These are phyloP conservation scores for Chrysolina oricalcia DNA, from an alignment of 2,888 invertebrate genomes.

Conservation along the genomic window DNA sequence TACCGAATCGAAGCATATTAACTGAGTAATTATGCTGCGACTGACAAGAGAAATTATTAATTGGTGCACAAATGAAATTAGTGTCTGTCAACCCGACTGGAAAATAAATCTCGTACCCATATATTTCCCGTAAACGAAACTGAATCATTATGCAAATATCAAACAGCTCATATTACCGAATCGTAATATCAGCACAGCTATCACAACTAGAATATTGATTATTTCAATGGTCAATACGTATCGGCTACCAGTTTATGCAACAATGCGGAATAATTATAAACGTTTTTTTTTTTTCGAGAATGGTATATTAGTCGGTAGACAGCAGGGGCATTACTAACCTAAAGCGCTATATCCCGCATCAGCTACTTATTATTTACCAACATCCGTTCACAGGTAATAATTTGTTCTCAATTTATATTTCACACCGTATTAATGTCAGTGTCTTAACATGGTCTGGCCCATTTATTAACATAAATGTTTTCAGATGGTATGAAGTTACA, in stretches of 20 bases:
- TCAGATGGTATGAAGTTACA: background rate
- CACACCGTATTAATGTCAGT: background rate
- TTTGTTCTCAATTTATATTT: background rate
- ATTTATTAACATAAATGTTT: background rate
- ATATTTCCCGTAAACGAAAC: conserved; percentile 25
- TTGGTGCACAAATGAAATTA: conserved; percentile 29
- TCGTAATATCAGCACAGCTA: background rate
- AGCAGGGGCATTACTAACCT: conserved; percentile 8
- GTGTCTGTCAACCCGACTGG: conserved; percentile 18
- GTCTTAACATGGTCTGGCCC: background rate
- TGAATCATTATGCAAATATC: conserved; percentile 27
- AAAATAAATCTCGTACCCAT: background rate
- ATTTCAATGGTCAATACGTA: conserved; percentile 18
- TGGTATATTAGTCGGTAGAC: background rate
- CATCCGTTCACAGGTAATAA: conserved; percentile 13
- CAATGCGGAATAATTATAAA: conserved; percentile 14
- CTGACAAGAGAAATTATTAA: conserved; percentile 25
- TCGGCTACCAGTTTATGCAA: conserved; percentile 20
- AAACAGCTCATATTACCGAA: conserved; percentile 7
- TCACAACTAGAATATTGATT: conserved; percentile 1
- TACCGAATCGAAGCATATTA: background rate
- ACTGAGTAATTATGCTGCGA: background rate
- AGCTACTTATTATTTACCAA: background rate
- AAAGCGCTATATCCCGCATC: conserved; percentile 6
- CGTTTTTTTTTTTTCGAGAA: background rate